Conservation (phyloP, 1,140 invertebrate species). For the Heliconius congener region DNA sequence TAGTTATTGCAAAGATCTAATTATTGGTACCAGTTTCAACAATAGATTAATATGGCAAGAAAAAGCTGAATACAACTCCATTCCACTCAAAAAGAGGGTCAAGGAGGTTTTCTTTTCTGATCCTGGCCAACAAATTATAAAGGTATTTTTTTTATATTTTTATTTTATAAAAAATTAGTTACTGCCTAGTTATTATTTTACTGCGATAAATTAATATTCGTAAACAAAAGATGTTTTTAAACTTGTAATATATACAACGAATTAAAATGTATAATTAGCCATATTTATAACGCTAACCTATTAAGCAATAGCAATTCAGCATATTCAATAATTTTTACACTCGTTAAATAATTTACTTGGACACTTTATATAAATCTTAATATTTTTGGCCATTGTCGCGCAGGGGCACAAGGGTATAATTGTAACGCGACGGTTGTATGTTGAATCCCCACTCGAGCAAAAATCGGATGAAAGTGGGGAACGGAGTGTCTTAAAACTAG, state of each 20-base stretch:
- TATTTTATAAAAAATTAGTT: not conserved
- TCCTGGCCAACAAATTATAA: constrained; percentile 71
- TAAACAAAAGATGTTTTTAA: no score
- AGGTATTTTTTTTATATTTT: constrained; percentile 49
- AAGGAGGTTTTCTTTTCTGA: constrained; percentile 75
- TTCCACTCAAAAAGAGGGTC: constrained; percentile 72
- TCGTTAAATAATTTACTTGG: not conserved
- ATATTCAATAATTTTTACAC: not conserved
- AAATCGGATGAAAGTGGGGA: no score
- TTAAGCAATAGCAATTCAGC: not conserved
- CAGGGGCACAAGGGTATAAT: no score
- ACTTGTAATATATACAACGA: no score
- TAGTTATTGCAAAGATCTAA: constrained; percentile 65
- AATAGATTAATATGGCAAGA: constrained; percentile 64
- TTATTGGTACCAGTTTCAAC: constrained; percentile 73
- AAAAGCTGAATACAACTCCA: constrained; percentile 70
- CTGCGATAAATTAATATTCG: no score
- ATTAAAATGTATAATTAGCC: not conserved
- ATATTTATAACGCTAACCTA: not conserved
- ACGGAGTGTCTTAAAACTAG: no score
- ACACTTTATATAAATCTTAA: constrained; percentile 5
- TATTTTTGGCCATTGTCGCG: no score
- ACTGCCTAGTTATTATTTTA: no score
- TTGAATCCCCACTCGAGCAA: no score
- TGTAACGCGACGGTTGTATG: no score